phyloP scores from a whole-genome alignment of 1,140 invertebrate species.

The Drosophila saltans region DNA sequence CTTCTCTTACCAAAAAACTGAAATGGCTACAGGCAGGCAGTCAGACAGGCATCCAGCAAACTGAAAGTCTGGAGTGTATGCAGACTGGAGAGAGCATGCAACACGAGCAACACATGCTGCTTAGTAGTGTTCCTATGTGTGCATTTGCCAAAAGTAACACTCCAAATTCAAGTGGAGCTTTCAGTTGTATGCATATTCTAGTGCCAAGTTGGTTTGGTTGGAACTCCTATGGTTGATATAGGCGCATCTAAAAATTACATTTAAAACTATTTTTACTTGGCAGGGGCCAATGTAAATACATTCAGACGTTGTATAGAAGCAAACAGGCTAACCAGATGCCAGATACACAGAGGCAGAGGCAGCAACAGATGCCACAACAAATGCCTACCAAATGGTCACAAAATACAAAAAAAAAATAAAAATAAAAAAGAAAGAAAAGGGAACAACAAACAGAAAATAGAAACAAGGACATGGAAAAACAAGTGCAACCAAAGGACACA shows the following conservation, averaged over 20 bases:
- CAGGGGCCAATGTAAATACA: constrained; percentile 48
- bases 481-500: constrained; percentile 47
- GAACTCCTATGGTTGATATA: not conserved
- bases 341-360: constrained; percentile 28
- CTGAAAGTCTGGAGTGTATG: constrained; percentile 37
- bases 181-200: constrained; percentile 52
- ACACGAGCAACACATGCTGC: constrained; percentile 29
- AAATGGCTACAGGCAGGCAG: constrained; percentile 14
- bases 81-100: constrained; percentile 14
- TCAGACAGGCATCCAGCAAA: not conserved
- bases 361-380: constrained; percentile 73
- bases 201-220: constrained; percentile 33
- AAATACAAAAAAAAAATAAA: not conserved
- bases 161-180: constrained; percentile 59
- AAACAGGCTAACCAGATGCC: constrained; percentile 66
- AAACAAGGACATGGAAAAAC: constrained; percentile 54
- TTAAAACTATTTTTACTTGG: constrained; percentile 71
- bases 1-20: not conserved
- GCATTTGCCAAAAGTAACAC: constrained; percentile 73
- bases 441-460: constrained; percentile 38
- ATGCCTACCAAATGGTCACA: constrained; percentile 45
- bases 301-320: constrained; percentile 31
- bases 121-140: constrained; percentile 1
- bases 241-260: constrained; percentile 73
- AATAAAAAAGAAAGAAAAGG: constrained; percentile 19